phyloP scores from a whole-genome alignment of 2,797 vertebrate species.

The Euthynnus affinis region DNA sequence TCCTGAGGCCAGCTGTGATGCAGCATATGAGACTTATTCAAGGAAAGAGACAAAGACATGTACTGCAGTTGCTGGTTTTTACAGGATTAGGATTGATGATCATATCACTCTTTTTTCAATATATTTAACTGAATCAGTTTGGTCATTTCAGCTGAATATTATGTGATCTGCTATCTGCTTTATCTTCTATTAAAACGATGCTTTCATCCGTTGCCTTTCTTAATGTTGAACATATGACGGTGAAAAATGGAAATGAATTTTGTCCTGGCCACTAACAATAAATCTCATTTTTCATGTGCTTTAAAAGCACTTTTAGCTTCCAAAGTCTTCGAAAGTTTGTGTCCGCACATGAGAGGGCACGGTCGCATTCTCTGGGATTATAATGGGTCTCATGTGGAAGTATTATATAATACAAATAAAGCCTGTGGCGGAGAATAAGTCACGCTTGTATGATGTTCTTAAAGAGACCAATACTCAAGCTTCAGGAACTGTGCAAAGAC shows the following conservation, averaged over 20 bases:
- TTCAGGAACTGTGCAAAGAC: neutral
- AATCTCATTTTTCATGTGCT: neutral
- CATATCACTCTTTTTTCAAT: neutral
- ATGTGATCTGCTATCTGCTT: slow-evolving; percentile 11
- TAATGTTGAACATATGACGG: neutral
- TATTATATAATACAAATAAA: slow-evolving; percentile 73
- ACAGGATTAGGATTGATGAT: neutral
- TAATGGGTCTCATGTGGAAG: slow-evolving; percentile 54
- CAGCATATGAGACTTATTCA: slow-evolving; percentile 9
- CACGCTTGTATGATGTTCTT: slow-evolving; percentile 34
- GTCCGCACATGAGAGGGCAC: neutral
- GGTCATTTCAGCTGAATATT: neutral
- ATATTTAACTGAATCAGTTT: neutral
- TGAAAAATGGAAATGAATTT: neutral
- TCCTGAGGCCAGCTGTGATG: slow-evolving; percentile 30
- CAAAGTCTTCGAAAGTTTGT: slow-evolving; percentile 2
- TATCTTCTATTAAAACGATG: neutral
- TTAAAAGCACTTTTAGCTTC: slow-evolving; percentile 32
- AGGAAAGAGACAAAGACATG: slow-evolving; percentile 24
- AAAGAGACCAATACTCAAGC: slow-evolving; percentile 25
- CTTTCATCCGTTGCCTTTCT: neutral
- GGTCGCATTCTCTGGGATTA: slow-evolving; percentile 43
- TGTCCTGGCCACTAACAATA: neutral
- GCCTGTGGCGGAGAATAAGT: slow-evolving; percentile 49
- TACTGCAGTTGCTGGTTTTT: neutral